Evolutionary conservation across 2,888 invertebrate genomes (phyloP), one percentile per base, ranked within the genome.

Genomic region (Romanomermis culicivorax): DNA sequence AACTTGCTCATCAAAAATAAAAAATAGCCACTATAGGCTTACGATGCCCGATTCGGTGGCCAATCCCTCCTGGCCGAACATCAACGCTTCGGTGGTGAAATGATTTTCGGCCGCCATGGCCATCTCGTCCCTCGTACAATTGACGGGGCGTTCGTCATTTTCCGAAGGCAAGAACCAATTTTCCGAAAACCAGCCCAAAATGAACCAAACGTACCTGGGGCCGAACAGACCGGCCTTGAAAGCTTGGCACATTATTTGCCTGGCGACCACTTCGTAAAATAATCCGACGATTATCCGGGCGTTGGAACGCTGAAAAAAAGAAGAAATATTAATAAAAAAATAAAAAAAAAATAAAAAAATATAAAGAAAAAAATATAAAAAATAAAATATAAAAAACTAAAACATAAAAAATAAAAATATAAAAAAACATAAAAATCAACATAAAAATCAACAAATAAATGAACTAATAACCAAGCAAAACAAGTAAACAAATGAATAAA

Each of bases 171-270:
- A 84, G 70, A 86, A 97, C 97, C 97, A 99, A 68, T 93, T 89
- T 71, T 97, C 91, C 68, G 95, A 91, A 72, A 97, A 97, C 91
- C 91, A 93, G 79, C 91, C 97, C 64, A 97, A 95, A 72, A 97
- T 89, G 72, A 95, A 89, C 97, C 97, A 97, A 27, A 97, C 95
- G 73, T 93, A 85, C 43, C 85, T 83, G 64, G 86, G 83, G 20
- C 95, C 97, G 69, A 85, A 95, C 25, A 97, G 76, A 58, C 82
- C 80, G 67, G 89, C 85, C 67, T 85, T 87, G 75, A 85, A 91
- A 63, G 71, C 74, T 72, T 95, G 91, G 71, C 97, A 97, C 24
- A 99, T 80, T 0, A 99, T 95, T 52, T 86, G 77, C 54, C 95
- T 76, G 0, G 97, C 97, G 47, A 91, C 91, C 4, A 88, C 89